Evolutionary conservation across 2,888 invertebrate species (phyloP), one percentile per base, ranked within the genome.

Genomic region (Dendrolimus houi): DNA sequence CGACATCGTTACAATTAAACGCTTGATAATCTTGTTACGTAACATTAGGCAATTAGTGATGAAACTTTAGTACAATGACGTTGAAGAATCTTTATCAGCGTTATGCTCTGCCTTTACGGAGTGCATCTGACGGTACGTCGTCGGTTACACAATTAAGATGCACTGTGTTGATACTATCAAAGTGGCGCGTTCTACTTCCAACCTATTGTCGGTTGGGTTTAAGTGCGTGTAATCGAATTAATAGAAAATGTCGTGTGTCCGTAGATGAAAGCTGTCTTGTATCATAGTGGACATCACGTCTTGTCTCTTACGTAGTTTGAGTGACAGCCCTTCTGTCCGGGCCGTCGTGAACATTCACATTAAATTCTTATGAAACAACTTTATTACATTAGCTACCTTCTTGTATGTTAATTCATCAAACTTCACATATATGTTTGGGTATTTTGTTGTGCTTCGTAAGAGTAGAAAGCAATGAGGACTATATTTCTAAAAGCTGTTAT

Each of bases 121-220:
- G 47, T 54, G 59, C 52, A 54, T 41, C 29, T 52, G 52, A 52
- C 47, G 52, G 29, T 52, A 55, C 40, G 55, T 59, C 40, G 52
- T 17, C 70, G 71, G 63, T 80, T 81, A 74, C 76, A 79, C 79
- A 85, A 83, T 80, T 74, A 76, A 76, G 78, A 81, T 79, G 74
- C 74, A 75, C 67, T 64, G 65, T 53, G 56, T 58, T 72, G 80
- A 80, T 82, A 66, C 64, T 70, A 76, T 79, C 75, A 66, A 52
- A 10, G 47, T 47, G 47, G 47, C 47, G 47, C 47, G 47, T 47
- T 47, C 47, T 47, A 47, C 47, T 47, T 47, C 47, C 47, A 47
- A 47, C 47, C 47, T 47, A 47, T 47, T 47, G 47, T 47, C 8
- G 47, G 2, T 47, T 12, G 29, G 8, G 47, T 47, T 47, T 10